Evolutionary conservation across 2,797 vertebrate genomes (phyloP).

Genomic region (Odontamblyopus rebecca): DNA sequence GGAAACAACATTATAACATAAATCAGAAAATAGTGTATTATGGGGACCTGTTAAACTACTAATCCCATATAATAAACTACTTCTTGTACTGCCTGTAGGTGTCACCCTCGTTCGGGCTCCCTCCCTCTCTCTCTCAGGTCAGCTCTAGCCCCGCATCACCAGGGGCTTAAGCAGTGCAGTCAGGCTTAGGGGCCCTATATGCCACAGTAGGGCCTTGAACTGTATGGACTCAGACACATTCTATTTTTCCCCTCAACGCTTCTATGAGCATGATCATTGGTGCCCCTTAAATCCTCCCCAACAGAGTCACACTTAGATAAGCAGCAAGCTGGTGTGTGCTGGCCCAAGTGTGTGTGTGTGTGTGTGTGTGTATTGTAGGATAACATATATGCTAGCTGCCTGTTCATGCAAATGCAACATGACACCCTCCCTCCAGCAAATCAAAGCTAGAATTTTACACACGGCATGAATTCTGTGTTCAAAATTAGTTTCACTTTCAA

Average conservation of each 20-base stretch:
- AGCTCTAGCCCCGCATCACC: conserved; percentile 30
- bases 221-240: conserved; percentile 34
- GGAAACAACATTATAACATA: too few relatives aligned
- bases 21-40: too few relatives aligned
- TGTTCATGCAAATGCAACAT: conserved; percentile 27
- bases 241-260: conserved; percentile 63
- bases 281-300: conserved; percentile 55
- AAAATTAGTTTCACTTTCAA: conserved; percentile 7
- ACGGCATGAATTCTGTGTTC: background rate
- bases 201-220: conserved; percentile 36
- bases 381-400: conserved; percentile 18
- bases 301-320: conserved; percentile 51
- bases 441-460: conserved; percentile 12
- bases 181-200: conserved; percentile 62
- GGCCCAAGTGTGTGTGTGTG: conserved; percentile 6
- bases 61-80: background rate
- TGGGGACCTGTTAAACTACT: background rate
- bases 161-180: conserved; percentile 62
- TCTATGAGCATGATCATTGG: conserved; percentile 51
- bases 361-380: conserved; percentile 6
- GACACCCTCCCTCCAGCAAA: conserved; percentile 14
- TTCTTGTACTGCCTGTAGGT: conserved; percentile 19
- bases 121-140: conserved; percentile 13
- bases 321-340: conserved; percentile 30
- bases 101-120: conserved; percentile 23